These are phyloP conservation scores for Camptogramma bilineatum DNA, from an alignment of 2,888 invertebrate species.

Conservation along the genomic window DNA sequence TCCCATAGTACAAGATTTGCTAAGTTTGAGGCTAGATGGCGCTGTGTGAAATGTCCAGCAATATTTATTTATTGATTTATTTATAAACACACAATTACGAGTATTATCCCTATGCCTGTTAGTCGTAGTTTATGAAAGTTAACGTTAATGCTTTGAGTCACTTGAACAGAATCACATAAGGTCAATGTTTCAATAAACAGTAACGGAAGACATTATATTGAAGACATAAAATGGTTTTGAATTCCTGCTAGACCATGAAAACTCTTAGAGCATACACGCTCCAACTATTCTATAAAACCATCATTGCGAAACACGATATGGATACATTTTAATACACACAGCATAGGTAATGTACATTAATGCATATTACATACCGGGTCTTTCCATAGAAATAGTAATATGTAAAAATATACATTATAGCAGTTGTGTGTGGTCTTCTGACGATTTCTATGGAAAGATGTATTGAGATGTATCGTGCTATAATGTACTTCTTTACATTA, in stretches of 20 bases:
- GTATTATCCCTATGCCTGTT: background rate
- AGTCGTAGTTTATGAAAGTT: constrained; percentile 7
- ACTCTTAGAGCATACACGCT: constrained; percentile 29
- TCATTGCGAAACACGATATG: constrained; percentile 61
- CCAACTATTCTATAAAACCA: constrained; percentile 51
- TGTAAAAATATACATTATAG: too few species aligned
- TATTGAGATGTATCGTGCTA: too few species aligned
- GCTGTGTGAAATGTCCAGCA: too few species aligned
- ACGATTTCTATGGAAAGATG: too few species aligned
- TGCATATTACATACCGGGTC: too few species aligned
- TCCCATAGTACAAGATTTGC: too few species aligned
- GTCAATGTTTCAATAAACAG: constrained; percentile 37
- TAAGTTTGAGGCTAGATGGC: too few species aligned
- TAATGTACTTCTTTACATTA: too few species aligned
- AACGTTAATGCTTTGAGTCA: constrained; percentile 7
- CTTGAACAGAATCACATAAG: constrained; percentile 15
- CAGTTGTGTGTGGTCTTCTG: too few species aligned
- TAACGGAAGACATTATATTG: constrained; percentile 35
- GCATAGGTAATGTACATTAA: too few species aligned
- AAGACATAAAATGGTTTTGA: constrained; percentile 37
- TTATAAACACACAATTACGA: constrained; percentile 6
- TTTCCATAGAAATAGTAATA: too few species aligned
- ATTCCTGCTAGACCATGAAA: constrained; percentile 35
- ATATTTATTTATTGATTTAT: too few species aligned
- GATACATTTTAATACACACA: constrained; percentile 58